Percentiles rank a stretch among this genome's conserved stretches.
These are phyloP conservation scores for Cryptus armator DNA, from an alignment of 2,888 invertebrate genomes.

Conservation along the genomic window DNA sequence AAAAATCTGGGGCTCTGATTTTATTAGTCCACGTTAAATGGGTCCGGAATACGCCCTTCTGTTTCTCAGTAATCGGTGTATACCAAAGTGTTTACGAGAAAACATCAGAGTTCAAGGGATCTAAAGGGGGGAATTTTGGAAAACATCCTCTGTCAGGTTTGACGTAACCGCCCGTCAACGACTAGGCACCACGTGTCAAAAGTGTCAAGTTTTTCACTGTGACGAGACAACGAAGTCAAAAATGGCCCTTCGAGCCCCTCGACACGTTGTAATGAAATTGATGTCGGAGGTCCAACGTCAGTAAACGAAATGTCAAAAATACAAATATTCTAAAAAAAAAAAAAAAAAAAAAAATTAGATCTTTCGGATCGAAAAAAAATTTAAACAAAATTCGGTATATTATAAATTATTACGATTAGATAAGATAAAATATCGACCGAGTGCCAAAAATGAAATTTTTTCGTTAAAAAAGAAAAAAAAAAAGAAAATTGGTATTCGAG, in stretches of 20 bases:
- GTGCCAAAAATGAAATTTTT: too few relatives aligned
- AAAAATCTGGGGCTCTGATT: too few relatives aligned
- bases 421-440: too few relatives aligned
- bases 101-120: slow-evolving; percentile 25
- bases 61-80: neutral
- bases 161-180: slow-evolving; percentile 57
- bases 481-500: neutral
- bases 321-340: slow-evolving; percentile 1
- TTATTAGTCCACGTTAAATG: too few relatives aligned
- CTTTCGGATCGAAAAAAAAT: too few relatives aligned
- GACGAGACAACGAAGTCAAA: slow-evolving; percentile 35
- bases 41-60: neutral
- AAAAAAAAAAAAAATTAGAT: neutral
- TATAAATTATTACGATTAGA: too few relatives aligned
- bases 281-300: slow-evolving; percentile 14
- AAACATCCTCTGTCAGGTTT: slow-evolving; percentile 69
- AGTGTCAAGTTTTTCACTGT: slow-evolving; percentile 73
- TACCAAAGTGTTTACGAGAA: neutral
- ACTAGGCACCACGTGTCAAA: slow-evolving; percentile 77
- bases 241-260: neutral
- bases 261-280: slow-evolving; percentile 24
- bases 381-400: too few relatives aligned
- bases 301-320: neutral
- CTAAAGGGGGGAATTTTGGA: neutral
- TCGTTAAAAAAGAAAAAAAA: neutral